phyloP scores from a whole-genome alignment of 64 coral and sea anemone species.

The Actinia equina region DNA sequence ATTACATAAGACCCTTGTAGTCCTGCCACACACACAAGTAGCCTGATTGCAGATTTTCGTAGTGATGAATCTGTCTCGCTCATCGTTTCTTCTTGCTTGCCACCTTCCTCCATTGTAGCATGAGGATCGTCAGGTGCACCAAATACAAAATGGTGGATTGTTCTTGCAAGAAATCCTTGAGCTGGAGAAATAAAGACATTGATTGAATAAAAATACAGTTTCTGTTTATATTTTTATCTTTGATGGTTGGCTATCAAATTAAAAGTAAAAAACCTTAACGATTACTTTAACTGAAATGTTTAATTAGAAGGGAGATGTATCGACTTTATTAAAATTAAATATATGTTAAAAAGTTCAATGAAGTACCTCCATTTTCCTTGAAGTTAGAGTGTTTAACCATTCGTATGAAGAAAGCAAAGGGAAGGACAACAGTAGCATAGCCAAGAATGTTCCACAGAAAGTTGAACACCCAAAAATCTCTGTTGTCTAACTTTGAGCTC shows the following conservation, averaged over 20 bases:
- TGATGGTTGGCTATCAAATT: not conserved
- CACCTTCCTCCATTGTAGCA: conserved; percentile 55
- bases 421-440: conserved; percentile 89
- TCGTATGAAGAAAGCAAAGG: conserved; percentile 66
- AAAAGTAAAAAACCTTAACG: no score
- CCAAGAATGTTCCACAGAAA: conserved; percentile 86
- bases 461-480: conserved; percentile 63
- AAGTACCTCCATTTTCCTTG: conserved; percentile 74
- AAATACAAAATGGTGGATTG: conserved; percentile 64
- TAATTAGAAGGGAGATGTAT: no score
- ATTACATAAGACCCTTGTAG: conserved; percentile 77
- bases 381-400: conserved; percentile 97
- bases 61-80: conserved; percentile 29
- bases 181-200: conserved; percentile 17
- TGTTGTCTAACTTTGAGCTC: not conserved
- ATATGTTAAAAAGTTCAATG: not conserved
- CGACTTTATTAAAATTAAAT: no score
- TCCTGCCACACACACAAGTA: conserved; percentile 49
- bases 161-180: conserved; percentile 42
- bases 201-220: not conserved
- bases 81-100: not conserved
- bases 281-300: no score
- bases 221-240: not conserved
- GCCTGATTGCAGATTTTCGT: conserved; percentile 38
- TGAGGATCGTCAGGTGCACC: conserved; percentile 36